These are phyloP conservation scores for Agrotis segetum DNA, from an alignment of 2,888 invertebrate species.

Conservation along the genomic window DNA sequence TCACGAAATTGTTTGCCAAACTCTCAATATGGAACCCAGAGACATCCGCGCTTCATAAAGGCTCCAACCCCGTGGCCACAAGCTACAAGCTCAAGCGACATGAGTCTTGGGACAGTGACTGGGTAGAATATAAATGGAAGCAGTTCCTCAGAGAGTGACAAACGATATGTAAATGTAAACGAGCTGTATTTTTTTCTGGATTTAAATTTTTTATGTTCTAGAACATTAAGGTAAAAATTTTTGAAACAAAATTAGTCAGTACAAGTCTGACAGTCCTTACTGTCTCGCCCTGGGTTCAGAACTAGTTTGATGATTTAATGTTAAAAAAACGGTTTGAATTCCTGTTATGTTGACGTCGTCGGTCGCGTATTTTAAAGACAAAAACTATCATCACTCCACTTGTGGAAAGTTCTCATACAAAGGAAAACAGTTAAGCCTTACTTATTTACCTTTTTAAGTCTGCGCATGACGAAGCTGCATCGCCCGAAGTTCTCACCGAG, in stretches of 20 bases:
- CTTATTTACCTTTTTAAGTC: too few relatives aligned
- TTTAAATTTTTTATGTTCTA: too few relatives aligned
- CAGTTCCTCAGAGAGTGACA: neutral
- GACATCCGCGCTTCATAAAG: slow-evolving; percentile 39
- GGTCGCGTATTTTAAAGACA: too few relatives aligned
- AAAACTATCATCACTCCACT: neutral
- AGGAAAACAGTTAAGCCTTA: neutral
- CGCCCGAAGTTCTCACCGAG: neutral
- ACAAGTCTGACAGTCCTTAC: too few relatives aligned
- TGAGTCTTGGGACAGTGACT: neutral
- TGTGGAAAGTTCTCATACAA: neutral
- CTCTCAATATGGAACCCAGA: slow-evolving; percentile 1
- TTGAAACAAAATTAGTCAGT: too few relatives aligned
- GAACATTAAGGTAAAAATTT: too few relatives aligned
- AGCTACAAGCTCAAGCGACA: neutral
- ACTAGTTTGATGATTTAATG: too few relatives aligned
- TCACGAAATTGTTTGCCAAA: neutral
- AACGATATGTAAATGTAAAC: too few relatives aligned
- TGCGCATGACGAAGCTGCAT: neutral
- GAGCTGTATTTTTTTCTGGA: too few relatives aligned
- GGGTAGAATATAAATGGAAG: neutral
- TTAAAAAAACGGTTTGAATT: too few relatives aligned
- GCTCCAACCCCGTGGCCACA: slow-evolving; percentile 7
- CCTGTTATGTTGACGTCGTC: too few relatives aligned
- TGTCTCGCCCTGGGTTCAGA: too few relatives aligned